Evolutionary conservation across 2,797 vertebrate species (phyloP).

Genomic region (Mastacembelus armatus): DNA sequence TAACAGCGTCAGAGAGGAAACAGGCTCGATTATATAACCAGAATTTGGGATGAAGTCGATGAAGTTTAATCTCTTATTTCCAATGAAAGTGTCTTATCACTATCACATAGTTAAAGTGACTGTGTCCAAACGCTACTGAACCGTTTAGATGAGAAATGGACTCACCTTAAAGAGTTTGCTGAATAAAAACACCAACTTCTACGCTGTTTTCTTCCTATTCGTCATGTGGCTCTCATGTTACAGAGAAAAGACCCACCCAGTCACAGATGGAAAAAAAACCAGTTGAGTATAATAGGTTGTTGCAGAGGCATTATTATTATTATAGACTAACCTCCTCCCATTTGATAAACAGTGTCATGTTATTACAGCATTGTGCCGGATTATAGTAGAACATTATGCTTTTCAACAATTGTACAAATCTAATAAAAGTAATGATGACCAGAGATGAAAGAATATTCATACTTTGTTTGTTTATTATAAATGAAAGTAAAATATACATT

Average conservation of each 20-base stretch:
- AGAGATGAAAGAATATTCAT: constrained; percentile 33
- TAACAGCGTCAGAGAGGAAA: neutral
- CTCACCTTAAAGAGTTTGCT: constrained; percentile 76
- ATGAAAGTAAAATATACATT: constrained; percentile 41
- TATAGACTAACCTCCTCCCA: constrained; percentile 40
- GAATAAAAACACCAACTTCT: constrained; percentile 44
- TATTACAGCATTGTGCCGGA: no score
- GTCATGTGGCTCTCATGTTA: constrained; percentile 63
- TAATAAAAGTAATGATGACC: constrained; percentile 3
- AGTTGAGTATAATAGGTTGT: constrained; percentile 18
- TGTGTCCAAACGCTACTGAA: neutral
- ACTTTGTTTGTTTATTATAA: constrained; percentile 69
- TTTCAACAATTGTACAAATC: neutral
- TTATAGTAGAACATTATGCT: no score
- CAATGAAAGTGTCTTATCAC: neutral
- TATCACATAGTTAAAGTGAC: neutral
- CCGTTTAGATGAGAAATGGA: constrained; percentile 40
- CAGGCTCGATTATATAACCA: constrained; percentile 37
- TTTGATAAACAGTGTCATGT: constrained; percentile 35
- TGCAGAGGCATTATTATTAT: constrained; percentile 14
- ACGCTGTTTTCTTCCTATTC: constrained; percentile 51
- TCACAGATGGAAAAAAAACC: neutral
- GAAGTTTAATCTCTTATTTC: constrained; percentile 13
- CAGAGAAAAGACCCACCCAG: constrained; percentile 53
- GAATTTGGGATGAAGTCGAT: neutral